Percentiles rank a stretch among this genome's conserved stretches.
These are phyloP conservation scores for Zoanthus gigantus DNA, from an alignment of 92 coral and sea anemone species.

Conservation along the genomic window DNA sequence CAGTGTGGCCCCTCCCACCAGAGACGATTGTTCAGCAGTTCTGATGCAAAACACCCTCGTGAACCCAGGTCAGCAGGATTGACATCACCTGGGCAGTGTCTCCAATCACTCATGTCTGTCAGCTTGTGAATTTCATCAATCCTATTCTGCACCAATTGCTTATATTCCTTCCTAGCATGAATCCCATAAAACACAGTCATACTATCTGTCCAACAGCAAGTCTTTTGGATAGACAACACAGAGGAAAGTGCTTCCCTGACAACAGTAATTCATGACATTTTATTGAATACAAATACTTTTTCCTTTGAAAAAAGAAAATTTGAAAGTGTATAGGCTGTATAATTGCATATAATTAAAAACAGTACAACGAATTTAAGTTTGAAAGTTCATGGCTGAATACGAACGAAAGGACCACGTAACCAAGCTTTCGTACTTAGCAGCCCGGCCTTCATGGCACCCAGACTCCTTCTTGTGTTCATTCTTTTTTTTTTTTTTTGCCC, in stretches of 20 bases:
- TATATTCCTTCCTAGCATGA: slow-evolving; percentile 32
- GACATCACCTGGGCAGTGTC: slow-evolving; percentile 56
- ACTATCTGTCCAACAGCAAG: slow-evolving; percentile 67
- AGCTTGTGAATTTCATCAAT: slow-evolving; percentile 57
- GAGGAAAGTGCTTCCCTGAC: no score
- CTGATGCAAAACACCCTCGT: slow-evolving; percentile 33
- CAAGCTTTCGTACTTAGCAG: no score
- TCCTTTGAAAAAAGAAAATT: background rate
- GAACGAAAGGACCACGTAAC: no score
- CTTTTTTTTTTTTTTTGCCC: no score
- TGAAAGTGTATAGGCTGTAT: background rate
- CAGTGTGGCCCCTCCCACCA: slow-evolving; percentile 56
- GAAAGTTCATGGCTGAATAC: background rate
- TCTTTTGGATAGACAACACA: slow-evolving; percentile 15
- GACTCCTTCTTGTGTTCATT: no score
- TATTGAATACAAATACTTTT: background rate
- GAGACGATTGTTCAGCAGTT: background rate
- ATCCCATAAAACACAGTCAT: slow-evolving; percentile 63
- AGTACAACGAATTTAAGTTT: background rate
- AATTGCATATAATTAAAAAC: slow-evolving; percentile 13
- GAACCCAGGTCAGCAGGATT: slow-evolving; percentile 57
- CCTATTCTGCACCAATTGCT: slow-evolving; percentile 67
- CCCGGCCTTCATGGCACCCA: no score
- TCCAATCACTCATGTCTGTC: slow-evolving; percentile 45
- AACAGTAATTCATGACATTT: background rate